phyloP scores from a whole-genome alignment of 53 echinoderm and acorn worm genomes.

The Astropecten irregularis region DNA sequence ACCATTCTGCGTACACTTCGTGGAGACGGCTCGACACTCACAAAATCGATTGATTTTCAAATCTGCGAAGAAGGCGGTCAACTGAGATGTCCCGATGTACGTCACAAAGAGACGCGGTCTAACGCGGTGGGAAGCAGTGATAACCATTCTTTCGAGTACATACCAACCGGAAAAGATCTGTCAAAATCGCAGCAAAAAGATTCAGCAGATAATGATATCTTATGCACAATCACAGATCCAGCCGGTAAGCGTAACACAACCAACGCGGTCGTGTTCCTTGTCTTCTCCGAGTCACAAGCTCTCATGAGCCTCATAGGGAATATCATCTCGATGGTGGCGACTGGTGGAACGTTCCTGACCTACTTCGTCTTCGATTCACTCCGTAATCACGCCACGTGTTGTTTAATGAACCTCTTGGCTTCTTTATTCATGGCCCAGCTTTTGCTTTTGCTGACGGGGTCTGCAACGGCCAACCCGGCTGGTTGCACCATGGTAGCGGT shows the following conservation, averaged over 20 bases:
- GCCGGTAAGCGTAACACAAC: slow-evolving; percentile 38
- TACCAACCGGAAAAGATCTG: slow-evolving; percentile 21
- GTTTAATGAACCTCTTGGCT: slow-evolving; percentile 46
- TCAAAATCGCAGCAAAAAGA: slow-evolving; percentile 3
- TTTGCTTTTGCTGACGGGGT: slow-evolving; percentile 9
- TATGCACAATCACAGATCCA: too few species aligned
- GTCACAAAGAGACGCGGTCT: too few species aligned
- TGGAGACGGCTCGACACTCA: not conserved
- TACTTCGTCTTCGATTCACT: slow-evolving; percentile 35
- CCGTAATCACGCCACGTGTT: slow-evolving; percentile 42
- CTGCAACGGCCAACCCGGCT: not conserved
- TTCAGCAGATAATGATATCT: slow-evolving; percentile 3
- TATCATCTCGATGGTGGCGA: slow-evolving; percentile 35
- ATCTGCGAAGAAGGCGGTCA: slow-evolving; percentile 20
- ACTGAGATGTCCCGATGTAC: too few species aligned
- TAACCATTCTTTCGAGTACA: not conserved
- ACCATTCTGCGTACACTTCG: not conserved
- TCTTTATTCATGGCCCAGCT: slow-evolving; percentile 54
- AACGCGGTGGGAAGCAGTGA: too few species aligned
- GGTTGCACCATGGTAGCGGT: slow-evolving; percentile 43
- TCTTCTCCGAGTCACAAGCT: slow-evolving; percentile 14
- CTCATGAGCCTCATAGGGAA: slow-evolving; percentile 7
- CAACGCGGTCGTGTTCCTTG: not conserved
- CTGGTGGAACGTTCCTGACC: slow-evolving; percentile 19
- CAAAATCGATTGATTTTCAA: not conserved